These are phyloP conservation scores for Drepana falcataria DNA, from an alignment of 2,888 invertebrate species.

Conservation along the genomic window DNA sequence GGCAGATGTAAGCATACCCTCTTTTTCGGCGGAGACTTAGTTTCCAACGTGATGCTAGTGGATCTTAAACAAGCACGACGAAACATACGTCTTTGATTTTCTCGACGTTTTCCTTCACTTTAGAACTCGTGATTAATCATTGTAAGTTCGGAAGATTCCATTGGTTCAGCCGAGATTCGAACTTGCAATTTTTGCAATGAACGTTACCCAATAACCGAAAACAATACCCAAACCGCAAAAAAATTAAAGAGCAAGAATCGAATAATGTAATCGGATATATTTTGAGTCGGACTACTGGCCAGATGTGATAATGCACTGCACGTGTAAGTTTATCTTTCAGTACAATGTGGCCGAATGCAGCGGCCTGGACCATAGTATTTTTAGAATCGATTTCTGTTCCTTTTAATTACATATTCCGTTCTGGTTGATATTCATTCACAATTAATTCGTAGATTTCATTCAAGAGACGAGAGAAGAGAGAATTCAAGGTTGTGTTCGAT, in stretches of 20 bases:
- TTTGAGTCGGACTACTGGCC: slow-evolving; percentile 31
- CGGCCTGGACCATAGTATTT: slow-evolving; percentile 36
- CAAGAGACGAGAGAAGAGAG: background rate
- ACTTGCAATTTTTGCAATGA: too few relatives aligned
- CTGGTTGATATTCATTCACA: slow-evolving; percentile 3
- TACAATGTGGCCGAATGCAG: slow-evolving; percentile 34
- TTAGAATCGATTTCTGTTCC: slow-evolving; percentile 38
- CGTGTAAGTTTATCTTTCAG: slow-evolving; percentile 48
- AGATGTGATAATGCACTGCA: slow-evolving; percentile 57
- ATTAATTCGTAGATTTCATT: background rate
- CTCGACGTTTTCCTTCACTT: too few relatives aligned
- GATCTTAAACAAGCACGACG: too few relatives aligned
- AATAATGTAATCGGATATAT: slow-evolving; percentile 51
- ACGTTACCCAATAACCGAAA: too few relatives aligned
- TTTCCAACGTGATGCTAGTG: too few relatives aligned
- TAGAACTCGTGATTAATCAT: too few relatives aligned
- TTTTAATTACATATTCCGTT: slow-evolving; percentile 23
- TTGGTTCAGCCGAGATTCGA: too few relatives aligned
- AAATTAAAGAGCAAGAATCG: slow-evolving; percentile 36
- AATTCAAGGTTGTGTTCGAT: too few relatives aligned
- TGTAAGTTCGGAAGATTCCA: too few relatives aligned
- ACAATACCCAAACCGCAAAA: slow-evolving; percentile 22
- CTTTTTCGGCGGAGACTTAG: too few relatives aligned
- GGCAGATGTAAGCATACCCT: too few relatives aligned
- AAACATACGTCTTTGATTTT: too few relatives aligned